Conservation (phyloP, 2,113 vertebrate genomes). For the Tetrax tetrax region DNA sequence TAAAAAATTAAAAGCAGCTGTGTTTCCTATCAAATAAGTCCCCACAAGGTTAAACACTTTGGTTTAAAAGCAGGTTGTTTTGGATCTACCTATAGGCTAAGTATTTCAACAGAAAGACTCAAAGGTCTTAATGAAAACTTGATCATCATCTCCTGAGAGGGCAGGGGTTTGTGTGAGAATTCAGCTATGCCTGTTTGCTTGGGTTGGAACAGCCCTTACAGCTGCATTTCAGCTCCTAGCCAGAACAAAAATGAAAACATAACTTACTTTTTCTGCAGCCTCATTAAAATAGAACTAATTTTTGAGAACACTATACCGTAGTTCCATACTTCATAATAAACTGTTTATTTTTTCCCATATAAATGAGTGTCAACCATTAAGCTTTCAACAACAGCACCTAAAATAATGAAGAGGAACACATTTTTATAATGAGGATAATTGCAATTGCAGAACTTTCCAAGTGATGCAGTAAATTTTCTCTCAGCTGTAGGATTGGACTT, state of each 20-base stretch:
- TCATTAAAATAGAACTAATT: conserved; percentile 56
- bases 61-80: conserved; percentile 15
- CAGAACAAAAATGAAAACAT: conserved; percentile 17
- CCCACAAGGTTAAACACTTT: background rate
- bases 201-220: background rate
- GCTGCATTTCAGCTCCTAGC: background rate
- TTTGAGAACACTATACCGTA: background rate
- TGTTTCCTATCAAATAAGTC: background rate
- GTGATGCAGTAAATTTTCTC: conserved; percentile 39
- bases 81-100: conserved; percentile 10
- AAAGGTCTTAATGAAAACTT: conserved; percentile 42
- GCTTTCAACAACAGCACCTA: conserved; percentile 43
- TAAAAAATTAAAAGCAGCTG: background rate
- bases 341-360: conserved; percentile 44
- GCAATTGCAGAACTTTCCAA: conserved; percentile 49
- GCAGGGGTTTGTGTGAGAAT: background rate
- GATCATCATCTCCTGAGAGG: background rate
- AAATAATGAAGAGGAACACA: conserved; percentile 51
- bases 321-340: conserved; percentile 42
- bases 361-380: conserved; percentile 45
- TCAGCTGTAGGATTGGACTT: background rate
- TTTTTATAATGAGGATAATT: conserved; percentile 61
- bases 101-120: conserved; percentile 1
- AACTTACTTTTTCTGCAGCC: conserved; percentile 27
- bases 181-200: background rate